These are phyloP conservation scores for Pachypeltis micranthus DNA, from an alignment of 1,140 invertebrate species.

Conservation along the genomic window DNA sequence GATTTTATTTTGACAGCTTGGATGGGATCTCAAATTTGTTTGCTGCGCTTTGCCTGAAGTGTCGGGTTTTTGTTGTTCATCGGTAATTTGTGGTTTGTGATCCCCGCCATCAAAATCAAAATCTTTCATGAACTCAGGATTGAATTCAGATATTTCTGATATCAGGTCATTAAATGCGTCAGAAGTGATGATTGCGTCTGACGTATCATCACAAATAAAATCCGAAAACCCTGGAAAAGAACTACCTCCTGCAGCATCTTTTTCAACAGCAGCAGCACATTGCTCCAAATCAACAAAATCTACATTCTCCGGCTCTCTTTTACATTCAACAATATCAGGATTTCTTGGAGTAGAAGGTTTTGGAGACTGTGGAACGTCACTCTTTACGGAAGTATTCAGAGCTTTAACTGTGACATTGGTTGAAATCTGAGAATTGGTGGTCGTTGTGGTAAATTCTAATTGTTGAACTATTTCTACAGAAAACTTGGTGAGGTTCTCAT, in stretches of 20 bases:
- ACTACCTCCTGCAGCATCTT: slow-evolving; percentile 53
- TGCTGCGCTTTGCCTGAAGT: not conserved
- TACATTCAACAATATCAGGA: slow-evolving; percentile 55
- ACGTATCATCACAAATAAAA: slow-evolving; percentile 63
- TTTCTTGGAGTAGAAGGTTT: slow-evolving; percentile 3
- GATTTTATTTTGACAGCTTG: not conserved
- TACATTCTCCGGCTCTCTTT: slow-evolving; percentile 62
- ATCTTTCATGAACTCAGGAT: slow-evolving; percentile 70
- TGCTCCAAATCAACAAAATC: slow-evolving; percentile 71
- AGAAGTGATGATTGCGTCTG: slow-evolving; percentile 65
- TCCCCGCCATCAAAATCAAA: slow-evolving; percentile 60
- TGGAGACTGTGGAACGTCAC: slow-evolving; percentile 38
- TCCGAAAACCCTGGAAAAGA: slow-evolving; percentile 66
- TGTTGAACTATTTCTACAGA: slow-evolving; percentile 85
- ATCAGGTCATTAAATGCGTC: slow-evolving; percentile 79
- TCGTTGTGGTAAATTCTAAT: slow-evolving; percentile 70
- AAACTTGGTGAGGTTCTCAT: slow-evolving; percentile 61
- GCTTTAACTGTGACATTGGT: slow-evolving; percentile 88
- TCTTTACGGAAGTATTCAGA: slow-evolving; percentile 68
- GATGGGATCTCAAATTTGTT: not conserved
- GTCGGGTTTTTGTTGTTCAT: slow-evolving; percentile 2
- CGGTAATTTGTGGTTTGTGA: slow-evolving; percentile 28
- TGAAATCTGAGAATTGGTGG: slow-evolving; percentile 72
- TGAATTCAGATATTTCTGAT: slow-evolving; percentile 70
- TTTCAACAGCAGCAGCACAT: slow-evolving; percentile 64